Percentiles rank a stretch among this genome's conserved stretches.
Conservation (phyloP, 2,113 vertebrate genomes). For the Panurus biarmicus region DNA sequence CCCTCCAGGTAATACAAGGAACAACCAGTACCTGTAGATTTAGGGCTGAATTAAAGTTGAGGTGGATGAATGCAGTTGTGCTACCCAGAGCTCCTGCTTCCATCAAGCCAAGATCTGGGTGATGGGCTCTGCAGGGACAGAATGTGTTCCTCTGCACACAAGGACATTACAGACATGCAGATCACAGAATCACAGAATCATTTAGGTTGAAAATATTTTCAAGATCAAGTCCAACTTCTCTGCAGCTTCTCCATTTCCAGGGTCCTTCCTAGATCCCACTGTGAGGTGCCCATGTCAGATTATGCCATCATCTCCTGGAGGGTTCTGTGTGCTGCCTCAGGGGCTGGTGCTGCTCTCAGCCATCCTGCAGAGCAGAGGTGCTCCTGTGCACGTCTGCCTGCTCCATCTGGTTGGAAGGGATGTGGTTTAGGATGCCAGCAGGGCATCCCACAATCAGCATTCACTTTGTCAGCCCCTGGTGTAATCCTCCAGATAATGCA, state of each 20-base stretch:
- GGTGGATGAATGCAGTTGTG: background rate
- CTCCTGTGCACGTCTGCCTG: background rate
- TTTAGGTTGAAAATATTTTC: background rate
- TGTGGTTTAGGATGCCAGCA: background rate
- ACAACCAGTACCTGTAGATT: background rate
- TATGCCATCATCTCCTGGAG: rapidly evolving
- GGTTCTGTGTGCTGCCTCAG: background rate
- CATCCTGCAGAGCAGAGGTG: background rate
- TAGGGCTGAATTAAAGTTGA: background rate
- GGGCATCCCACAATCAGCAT: background rate
- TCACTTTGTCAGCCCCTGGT: background rate
- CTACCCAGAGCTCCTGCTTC: background rate
- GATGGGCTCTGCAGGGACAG: background rate
- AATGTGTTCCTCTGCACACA: background rate
- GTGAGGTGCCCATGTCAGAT: background rate
- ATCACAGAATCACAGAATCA: background rate
- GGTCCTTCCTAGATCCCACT: background rate
- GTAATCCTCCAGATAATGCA: background rate
- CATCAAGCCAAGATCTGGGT: background rate
- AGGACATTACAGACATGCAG: background rate
- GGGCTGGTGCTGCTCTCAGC: background rate
- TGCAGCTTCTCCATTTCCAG: background rate
- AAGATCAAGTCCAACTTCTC: background rate
- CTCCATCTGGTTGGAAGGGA: background rate
- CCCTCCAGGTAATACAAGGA: background rate